phyloP scores from a whole-genome alignment of 2,113 vertebrate species.

The Gavia stellata region DNA sequence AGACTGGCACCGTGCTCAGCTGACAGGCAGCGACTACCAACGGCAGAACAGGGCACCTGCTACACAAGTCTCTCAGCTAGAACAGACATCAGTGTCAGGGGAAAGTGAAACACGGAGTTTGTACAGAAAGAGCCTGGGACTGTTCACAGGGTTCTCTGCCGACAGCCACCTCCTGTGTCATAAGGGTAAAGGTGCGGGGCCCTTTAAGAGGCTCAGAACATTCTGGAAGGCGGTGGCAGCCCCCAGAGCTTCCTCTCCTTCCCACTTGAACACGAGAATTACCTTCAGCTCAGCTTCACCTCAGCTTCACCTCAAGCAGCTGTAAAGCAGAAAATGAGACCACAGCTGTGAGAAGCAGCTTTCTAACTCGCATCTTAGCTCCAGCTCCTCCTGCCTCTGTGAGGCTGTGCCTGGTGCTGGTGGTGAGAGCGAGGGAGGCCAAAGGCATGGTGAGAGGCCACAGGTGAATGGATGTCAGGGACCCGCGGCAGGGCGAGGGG shows the following conservation, averaged over 20 bases:
- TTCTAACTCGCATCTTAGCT: background rate
- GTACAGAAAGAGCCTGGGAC: background rate
- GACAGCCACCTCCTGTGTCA: accelerated
- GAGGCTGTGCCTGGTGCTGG: background rate
- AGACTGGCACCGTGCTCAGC: accelerated
- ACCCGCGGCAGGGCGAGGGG: accelerated
- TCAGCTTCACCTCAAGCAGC: background rate
- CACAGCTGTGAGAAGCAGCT: background rate
- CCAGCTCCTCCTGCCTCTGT: accelerated
- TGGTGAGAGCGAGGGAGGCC: background rate
- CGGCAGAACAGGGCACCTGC: background rate
- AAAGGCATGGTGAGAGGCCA: accelerated
- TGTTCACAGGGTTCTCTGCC: accelerated
- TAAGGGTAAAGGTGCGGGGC: no score
- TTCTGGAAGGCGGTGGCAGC: accelerated
- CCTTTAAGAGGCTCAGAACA: background rate
- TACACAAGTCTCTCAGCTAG: background rate
- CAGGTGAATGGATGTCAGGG: accelerated
- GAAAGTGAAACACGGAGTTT: background rate
- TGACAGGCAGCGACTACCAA: background rate
- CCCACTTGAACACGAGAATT: background rate
- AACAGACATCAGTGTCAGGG: background rate
- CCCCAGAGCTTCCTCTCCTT: background rate
- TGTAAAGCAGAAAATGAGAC: background rate
- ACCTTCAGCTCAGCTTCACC: accelerated